Evolutionary conservation across 2,888 invertebrate genomes (phyloP).

Genomic region (Amphipyra berbera): DNA sequence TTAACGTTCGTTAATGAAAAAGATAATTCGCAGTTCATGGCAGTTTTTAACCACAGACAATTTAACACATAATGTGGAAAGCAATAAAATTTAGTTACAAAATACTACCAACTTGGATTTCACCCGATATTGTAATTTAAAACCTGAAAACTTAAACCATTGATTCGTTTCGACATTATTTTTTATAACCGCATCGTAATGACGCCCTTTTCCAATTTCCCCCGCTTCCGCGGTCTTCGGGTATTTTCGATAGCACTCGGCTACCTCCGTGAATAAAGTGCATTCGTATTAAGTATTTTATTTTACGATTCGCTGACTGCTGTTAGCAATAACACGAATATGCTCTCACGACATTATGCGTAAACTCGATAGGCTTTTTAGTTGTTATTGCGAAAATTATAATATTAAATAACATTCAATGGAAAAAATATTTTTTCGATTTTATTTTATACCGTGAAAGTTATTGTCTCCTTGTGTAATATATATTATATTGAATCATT

Average conservation of each 20-base stretch:
- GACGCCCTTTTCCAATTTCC: conserved; percentile 53
- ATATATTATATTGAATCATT: too few relatives aligned
- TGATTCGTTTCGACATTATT: conserved; percentile 63
- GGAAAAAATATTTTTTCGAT: conserved; percentile 5
- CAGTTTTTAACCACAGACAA: conserved; percentile 3
- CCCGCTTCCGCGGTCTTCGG: conserved; percentile 16
- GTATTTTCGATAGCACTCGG: conserved; percentile 30
- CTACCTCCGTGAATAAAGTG: conserved; percentile 31
- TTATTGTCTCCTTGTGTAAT: background rate
- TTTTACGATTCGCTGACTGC: conserved; percentile 13
- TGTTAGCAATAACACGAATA: conserved; percentile 34
- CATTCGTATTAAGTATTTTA: conserved; percentile 29
- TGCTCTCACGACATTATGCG: conserved; percentile 33
- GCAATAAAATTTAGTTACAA: conserved; percentile 18
- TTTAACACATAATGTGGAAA: conserved; percentile 19
- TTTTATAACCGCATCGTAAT: conserved; percentile 62
- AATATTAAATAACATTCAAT: conserved; percentile 18
- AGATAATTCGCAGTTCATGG: background rate
- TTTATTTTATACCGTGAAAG: conserved; percentile 13
- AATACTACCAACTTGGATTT: conserved; percentile 6
- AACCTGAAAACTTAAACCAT: conserved; percentile 52
- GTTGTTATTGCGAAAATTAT: conserved; percentile 13
- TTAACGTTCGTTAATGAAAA: background rate
- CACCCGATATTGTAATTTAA: conserved; percentile 53
- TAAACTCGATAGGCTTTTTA: conserved; percentile 7